Conservation (phyloP, 2,888 invertebrate species). For the Aspidiotus rigidus region DNA sequence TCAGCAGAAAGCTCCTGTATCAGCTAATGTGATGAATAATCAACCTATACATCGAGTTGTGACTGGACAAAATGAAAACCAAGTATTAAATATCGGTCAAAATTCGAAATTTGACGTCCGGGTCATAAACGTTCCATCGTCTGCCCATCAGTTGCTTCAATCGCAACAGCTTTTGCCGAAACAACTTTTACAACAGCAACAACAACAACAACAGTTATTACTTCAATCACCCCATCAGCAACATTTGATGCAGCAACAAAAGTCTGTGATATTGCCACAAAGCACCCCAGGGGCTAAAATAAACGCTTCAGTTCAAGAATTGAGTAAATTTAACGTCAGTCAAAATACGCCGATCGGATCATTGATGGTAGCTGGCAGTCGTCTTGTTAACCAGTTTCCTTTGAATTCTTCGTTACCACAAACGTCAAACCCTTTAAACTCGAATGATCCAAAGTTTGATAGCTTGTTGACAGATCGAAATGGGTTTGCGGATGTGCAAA, state of each 20-base stretch:
- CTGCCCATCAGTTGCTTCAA: slow-evolving; percentile 34
- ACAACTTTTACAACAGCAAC: slow-evolving; percentile 33
- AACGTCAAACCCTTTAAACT: background rate
- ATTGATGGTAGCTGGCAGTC: slow-evolving; percentile 1
- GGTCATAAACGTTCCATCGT: slow-evolving; percentile 21
- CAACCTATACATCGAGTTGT: slow-evolving; percentile 25
- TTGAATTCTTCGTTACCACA: slow-evolving; percentile 5
- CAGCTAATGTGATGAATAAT: slow-evolving; percentile 6
- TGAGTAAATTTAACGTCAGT: background rate
- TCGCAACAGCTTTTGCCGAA: slow-evolving; percentile 17
- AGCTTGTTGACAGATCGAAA: background rate
- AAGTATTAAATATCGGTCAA: slow-evolving; percentile 17
- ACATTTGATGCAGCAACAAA: slow-evolving; percentile 15
- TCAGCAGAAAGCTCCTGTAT: slow-evolving; percentile 11
- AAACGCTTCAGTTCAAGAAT: slow-evolving; percentile 8
- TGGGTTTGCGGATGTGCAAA: background rate
- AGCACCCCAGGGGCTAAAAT: slow-evolving; percentile 8
- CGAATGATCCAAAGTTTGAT: background rate
- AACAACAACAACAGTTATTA: slow-evolving; percentile 35
- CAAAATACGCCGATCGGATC: slow-evolving; percentile 7
- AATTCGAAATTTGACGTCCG: slow-evolving; percentile 23
- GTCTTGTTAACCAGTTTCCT: slow-evolving; percentile 3
- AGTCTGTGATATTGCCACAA: slow-evolving; percentile 31
- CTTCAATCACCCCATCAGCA: slow-evolving; percentile 35
- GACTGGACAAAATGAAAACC: slow-evolving; percentile 21